Conservation (phyloP, 2,888 invertebrate genomes). For the Drepana falcataria region DNA sequence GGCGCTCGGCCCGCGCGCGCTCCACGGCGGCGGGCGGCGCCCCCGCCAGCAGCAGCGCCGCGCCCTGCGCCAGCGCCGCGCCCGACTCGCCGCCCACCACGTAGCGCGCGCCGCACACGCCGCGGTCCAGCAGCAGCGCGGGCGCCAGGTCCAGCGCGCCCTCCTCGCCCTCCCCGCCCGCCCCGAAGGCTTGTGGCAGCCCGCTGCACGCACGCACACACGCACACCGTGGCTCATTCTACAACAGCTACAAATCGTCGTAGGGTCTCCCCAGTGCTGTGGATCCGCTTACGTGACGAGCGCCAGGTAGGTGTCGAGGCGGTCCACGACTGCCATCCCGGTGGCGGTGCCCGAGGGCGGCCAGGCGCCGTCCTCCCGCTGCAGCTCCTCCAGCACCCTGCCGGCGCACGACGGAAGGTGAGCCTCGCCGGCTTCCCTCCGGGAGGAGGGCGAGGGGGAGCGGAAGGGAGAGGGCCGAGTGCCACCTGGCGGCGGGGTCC, state of each 20-base stretch:
- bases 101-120: constrained; percentile 45
- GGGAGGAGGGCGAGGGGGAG: too few species aligned
- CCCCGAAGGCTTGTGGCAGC: constrained; percentile 46
- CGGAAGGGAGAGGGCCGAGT: too few species aligned
- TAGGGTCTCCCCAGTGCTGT: too few species aligned
- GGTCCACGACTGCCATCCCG: constrained; percentile 82
- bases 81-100: constrained; percentile 5
- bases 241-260: too few species aligned
- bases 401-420: not conserved
- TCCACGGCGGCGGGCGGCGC: constrained; percentile 29
- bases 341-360: constrained; percentile 51
- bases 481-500: constrained; percentile 29
- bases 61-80: constrained; percentile 15
- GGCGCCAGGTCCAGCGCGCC: constrained; percentile 54
- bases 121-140: constrained; percentile 47
- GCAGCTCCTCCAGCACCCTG: constrained; percentile 43
- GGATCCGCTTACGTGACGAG: constrained; percentile 82
- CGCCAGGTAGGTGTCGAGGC: constrained; percentile 82
- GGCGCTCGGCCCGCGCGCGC: constrained; percentile 30
- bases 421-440: too few species aligned
- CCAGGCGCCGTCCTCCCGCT: constrained; percentile 22
- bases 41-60: constrained; percentile 17
- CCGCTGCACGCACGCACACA: constrained; percentile 34
- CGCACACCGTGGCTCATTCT: too few species aligned
- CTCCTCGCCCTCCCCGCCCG: constrained; percentile 23